phyloP scores from a whole-genome alignment of 1,140 invertebrate genomes.

The Tachypleus tridentatus region DNA sequence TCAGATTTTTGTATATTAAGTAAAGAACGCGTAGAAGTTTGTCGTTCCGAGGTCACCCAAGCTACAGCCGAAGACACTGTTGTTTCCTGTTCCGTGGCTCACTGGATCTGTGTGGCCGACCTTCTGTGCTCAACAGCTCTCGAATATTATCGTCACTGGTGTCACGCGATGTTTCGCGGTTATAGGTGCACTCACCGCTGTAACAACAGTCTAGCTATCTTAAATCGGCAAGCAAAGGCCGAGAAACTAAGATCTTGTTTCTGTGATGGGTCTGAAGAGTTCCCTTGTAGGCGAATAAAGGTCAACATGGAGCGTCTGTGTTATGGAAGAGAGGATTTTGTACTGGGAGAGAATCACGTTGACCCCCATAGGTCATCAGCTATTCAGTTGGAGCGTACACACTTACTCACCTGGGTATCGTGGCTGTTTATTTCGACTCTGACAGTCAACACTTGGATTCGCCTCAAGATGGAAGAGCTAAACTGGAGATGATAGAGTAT shows the following conservation, averaged over 20 bases:
- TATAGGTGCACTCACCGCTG: conserved; percentile 59
- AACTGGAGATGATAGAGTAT: no score
- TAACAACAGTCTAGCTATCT: conserved; percentile 61
- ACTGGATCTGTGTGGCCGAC: conserved; percentile 64
- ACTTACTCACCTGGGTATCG: no score
- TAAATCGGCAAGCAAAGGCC: conserved; percentile 61
- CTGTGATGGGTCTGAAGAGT: conserved; percentile 63
- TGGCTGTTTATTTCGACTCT: no score
- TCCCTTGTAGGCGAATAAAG: conserved; percentile 50
- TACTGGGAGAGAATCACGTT: no score
- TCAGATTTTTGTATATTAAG: conserved; percentile 47
- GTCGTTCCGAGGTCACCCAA: conserved; percentile 47
- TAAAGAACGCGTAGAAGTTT: conserved; percentile 55
- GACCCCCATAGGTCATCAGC: no score
- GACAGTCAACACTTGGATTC: no score
- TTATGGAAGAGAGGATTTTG: conserved; percentile 28
- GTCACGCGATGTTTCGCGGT: conserved; percentile 59
- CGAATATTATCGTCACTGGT: conserved; percentile 55
- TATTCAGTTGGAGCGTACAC: no score
- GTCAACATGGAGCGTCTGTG: conserved; percentile 58
- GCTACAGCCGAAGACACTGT: conserved; percentile 49
- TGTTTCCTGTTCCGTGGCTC: conserved; percentile 57
- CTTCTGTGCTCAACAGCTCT: conserved; percentile 58
- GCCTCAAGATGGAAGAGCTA: no score
- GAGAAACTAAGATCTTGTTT: conserved; percentile 58